Percentiles rank a stretch among this genome's conserved stretches.
These are phyloP conservation scores for Gallinago jamesoni DNA, from an alignment of 2,113 vertebrate species.

Conservation along the genomic window DNA sequence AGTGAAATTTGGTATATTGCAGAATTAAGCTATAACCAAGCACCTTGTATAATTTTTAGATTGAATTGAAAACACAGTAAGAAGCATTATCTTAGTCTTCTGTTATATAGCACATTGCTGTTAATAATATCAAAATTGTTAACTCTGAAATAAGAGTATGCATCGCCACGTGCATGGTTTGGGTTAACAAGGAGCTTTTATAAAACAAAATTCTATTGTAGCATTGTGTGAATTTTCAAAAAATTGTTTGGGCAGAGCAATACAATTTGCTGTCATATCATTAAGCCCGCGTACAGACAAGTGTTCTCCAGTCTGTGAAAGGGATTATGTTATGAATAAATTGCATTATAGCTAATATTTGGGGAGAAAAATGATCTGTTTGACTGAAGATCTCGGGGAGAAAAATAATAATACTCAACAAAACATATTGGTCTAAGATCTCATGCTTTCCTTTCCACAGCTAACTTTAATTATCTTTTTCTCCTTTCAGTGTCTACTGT, in stretches of 20 bases:
- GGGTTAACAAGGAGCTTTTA: background rate
- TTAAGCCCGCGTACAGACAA: background rate
- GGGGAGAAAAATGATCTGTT: background rate
- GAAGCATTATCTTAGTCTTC: background rate
- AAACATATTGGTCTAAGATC: accelerated
- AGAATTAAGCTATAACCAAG: background rate
- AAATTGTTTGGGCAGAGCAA: background rate
- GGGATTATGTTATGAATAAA: background rate
- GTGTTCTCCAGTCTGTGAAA: background rate
- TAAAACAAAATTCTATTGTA: background rate
- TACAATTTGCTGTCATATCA: background rate
- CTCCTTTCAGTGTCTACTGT: conserved; percentile 87
- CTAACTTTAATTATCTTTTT: background rate
- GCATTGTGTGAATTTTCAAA: background rate
- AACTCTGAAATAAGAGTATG: background rate
- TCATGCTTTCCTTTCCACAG: background rate
- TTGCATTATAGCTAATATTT: background rate
- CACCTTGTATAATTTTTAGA: background rate
- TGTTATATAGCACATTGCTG: background rate
- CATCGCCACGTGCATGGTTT: background rate
- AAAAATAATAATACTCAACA: background rate
- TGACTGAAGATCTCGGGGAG: background rate
- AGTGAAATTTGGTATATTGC: background rate
- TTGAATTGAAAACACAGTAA: background rate
- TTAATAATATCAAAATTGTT: background rate